A percentile compares a stretch with the other conserved stretches of the same genome.
Conservation (phyloP, 2,888 invertebrate species). For the Xestia sexstrigata region DNA sequence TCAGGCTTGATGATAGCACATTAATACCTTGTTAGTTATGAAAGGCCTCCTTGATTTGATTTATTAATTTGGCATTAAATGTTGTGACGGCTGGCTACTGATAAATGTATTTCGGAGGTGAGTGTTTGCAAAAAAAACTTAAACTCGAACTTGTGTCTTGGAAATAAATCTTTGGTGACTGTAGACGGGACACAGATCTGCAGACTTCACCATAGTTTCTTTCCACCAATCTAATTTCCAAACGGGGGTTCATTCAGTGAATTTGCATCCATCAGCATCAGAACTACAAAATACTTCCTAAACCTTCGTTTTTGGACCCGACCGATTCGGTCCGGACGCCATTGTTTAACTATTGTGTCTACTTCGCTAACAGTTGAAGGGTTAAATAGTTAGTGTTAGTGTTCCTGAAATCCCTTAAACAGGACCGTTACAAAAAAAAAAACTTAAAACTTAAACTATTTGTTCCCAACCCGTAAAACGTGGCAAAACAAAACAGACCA, state of each 20-base stretch:
- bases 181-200: background rate
- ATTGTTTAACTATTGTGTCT: too few relatives aligned
- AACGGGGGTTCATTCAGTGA: background rate
- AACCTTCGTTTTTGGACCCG: too few relatives aligned
- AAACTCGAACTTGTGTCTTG: background rate
- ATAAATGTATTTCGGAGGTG: background rate
- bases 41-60: slow-evolving; percentile 25
- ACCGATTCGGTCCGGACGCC: too few relatives aligned
- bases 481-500: slow-evolving; percentile 47
- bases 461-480: slow-evolving; percentile 16
- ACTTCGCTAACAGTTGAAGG: too few relatives aligned
- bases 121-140: background rate
- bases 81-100: background rate
- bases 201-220: background rate
- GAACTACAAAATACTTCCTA: background rate
- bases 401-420: background rate
- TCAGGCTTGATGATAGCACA: slow-evolving; percentile 38
- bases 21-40: slow-evolving; percentile 36
- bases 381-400: background rate
- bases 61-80: slow-evolving; percentile 11
- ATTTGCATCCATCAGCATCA: background rate
- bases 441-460: slow-evolving; percentile 7
- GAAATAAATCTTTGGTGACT: background rate
- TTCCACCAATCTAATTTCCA: background rate
- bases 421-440: background rate